Base-by-base conservation (phyloP, 2,888 invertebrate species). In the Agriopis aurantiaria region DNA sequence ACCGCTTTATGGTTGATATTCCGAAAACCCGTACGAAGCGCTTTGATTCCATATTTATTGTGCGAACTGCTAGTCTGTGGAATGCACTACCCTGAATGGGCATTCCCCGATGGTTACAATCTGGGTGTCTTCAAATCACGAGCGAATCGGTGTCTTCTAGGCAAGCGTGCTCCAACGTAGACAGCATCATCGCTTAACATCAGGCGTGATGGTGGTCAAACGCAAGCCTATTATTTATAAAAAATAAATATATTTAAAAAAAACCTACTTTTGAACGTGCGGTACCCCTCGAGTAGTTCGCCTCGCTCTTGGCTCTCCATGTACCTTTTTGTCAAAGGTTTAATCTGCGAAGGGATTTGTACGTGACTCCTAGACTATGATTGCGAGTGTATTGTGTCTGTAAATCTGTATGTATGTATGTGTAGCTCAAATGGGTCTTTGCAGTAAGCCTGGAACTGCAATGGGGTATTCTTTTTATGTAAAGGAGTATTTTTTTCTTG, bases 281-380 rank as follows among this genome's bases (percentile, higher is more conserved):
- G 49, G 68, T 64, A 64, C 49, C 40, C 6, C 14, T 33, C 4
- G 10, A 23, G n/a, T 8, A 51, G 11, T 40, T 53, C 9, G 10
- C 12, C 12, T 43, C 17, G 43, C 61, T 12, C 55, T 63, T 58
- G 43, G 46, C 48, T 52, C 14, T 41, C 23, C 56, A 17, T 14
- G 66, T 60, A 62, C 66, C 70, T 66, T 71, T 71, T 71, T 56
- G 70, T 67, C 70, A 66, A 71, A 66, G 66, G 63, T 67, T 67
- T 71, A 71, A 71, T 71, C 70, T 69, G 40, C 33, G 66, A 67
- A 64, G 66, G 66, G 70, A 65, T 71, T 71, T 58, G 58, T 40
- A 70, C 70, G 66, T 66, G 70, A 70, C 70, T 70, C 65, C 33
- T 55, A n/a, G 45, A 41, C 65, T 52, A 46, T 52, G 61, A 61